Evolutionary conservation across 2,888 invertebrate species (phyloP).

Genomic region (Volucella inflata): DNA sequence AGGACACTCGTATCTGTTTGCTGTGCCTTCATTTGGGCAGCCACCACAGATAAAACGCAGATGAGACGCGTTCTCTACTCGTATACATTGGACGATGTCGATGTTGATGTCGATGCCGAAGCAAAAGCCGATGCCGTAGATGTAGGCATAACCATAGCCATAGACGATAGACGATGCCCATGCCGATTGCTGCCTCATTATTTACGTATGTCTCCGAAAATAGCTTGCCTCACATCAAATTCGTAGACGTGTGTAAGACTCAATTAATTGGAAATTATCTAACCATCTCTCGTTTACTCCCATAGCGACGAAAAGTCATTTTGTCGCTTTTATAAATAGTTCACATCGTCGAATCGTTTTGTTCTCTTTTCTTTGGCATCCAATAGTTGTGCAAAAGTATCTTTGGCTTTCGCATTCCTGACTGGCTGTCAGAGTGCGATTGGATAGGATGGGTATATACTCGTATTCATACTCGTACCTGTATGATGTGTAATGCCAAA

Average conservation of each 20-base stretch:
- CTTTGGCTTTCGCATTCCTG: conserved; percentile 43
- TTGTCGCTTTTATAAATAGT: conserved; percentile 53
- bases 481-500: conserved; percentile 41
- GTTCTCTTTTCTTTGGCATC: conserved; percentile 9
- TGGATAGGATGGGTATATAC: conserved; percentile 38
- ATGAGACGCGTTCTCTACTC: conserved; percentile 31
- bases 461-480: conserved; percentile 27
- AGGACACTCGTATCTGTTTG: conserved; percentile 19
- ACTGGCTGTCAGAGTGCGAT: conserved; percentile 1
- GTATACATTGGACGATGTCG: conserved; percentile 4
- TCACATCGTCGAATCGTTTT: neutral
- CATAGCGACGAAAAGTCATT: conserved; percentile 37
- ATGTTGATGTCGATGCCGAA: neutral
- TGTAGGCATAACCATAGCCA: too few species aligned
- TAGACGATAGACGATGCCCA: too few species aligned
- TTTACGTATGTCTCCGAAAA: conserved; percentile 69
- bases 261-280: conserved; percentile 74
- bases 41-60: conserved; percentile 10
- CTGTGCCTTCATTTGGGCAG: conserved; percentile 69
- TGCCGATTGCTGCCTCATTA: neutral
- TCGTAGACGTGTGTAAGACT: conserved; percentile 60
- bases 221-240: conserved; percentile 55
- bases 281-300: conserved; percentile 48
- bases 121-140: too few species aligned
- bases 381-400: conserved; percentile 41